Conservation (phyloP, 1,140 invertebrate species). For the Probaryconus sp. region DNA sequence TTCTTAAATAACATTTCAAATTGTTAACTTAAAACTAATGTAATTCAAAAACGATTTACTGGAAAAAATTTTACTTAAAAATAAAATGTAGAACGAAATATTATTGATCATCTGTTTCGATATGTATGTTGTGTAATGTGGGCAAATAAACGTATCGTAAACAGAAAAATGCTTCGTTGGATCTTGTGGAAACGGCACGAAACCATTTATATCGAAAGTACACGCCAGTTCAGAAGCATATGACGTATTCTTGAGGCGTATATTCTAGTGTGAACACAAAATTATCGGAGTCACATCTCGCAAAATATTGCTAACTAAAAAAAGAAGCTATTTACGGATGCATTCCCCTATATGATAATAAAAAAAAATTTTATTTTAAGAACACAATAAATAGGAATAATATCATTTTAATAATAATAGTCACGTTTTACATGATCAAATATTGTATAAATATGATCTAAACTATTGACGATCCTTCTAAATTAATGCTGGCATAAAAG, state of each 20-base stretch:
- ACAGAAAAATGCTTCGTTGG: conserved; percentile 43
- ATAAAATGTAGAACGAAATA: no score
- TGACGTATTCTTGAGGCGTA: conserved; percentile 8
- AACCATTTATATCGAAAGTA: conserved; percentile 62
- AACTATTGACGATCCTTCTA: no score
- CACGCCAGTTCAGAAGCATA: conserved; percentile 27
- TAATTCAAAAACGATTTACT: no score
- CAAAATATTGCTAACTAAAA: conserved; percentile 15
- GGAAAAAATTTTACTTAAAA: no score
- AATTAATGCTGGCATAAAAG: conserved; percentile 34
- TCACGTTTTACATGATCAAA: no score
- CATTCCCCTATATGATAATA: no score
- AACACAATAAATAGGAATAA: no score
- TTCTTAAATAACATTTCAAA: no score
- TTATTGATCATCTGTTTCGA: conserved; percentile 52
- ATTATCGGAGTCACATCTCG: conserved; percentile 28
- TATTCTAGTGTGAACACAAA: conserved; percentile 22
- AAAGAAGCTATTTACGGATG: neutral
- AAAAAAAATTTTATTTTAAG: no score
- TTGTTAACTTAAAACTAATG: no score
- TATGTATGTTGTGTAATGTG: conserved; percentile 40
- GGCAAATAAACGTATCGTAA: conserved; percentile 59
- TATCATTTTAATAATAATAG: no score
- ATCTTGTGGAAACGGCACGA: conserved; percentile 58
- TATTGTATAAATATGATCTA: no score